Conservation (phyloP, 2,888 invertebrate genomes). For the Rhimphoctona megacephalus region DNA sequence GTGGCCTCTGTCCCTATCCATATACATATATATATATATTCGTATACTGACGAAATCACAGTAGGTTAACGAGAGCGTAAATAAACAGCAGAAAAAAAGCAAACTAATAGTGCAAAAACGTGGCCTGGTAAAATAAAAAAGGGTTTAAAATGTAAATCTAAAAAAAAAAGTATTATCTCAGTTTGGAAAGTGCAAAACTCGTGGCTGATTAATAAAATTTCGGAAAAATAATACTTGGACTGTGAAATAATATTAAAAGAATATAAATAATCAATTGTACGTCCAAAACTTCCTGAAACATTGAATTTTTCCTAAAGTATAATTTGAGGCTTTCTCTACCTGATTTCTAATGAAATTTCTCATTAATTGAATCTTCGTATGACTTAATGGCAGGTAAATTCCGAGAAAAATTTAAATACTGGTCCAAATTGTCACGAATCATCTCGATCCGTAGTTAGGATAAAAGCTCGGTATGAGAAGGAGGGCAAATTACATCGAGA, state of each 20-base stretch:
- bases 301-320: background rate
- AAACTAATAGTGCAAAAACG: background rate
- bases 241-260: no score
- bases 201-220: background rate
- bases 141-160: background rate
- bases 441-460: slow-evolving; percentile 1
- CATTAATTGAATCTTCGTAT: background rate
- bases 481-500: slow-evolving; percentile 72
- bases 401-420: background rate
- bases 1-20: background rate
- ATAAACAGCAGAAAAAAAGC: slow-evolving; percentile 34
- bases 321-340: background rate
- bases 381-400: background rate
- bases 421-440: background rate
- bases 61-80: slow-evolving; percentile 58
- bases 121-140: slow-evolving; percentile 3
- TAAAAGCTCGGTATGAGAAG: slow-evolving; percentile 37
- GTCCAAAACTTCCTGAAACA: background rate
- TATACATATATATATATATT: background rate
- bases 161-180: slow-evolving; percentile 14
- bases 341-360: background rate
- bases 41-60: slow-evolving; percentile 47
- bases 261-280: background rate
- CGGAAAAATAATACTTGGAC: background rate
- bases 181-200: background rate